Percentiles rank a stretch among this genome's conserved stretches.
phyloP scores from a whole-genome alignment of 2,113 vertebrate species.

The Corvus hawaiiensis region DNA sequence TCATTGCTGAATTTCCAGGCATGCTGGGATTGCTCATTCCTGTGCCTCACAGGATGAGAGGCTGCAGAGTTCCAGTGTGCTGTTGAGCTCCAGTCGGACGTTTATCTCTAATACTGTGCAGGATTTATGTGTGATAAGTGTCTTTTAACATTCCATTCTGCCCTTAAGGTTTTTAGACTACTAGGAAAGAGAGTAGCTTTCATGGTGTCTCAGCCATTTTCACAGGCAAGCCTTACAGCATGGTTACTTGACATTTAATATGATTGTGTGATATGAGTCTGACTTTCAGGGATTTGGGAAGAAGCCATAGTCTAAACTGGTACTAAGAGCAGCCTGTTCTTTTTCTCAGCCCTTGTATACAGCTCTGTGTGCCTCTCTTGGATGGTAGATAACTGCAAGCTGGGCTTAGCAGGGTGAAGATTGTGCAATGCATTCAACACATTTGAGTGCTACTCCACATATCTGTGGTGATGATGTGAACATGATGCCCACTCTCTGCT shows the following conservation, averaged over 20 bases:
- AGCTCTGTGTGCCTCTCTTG: background rate
- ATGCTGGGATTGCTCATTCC: background rate
- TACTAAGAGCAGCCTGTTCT: background rate
- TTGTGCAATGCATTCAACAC: background rate
- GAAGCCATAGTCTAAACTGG: slow-evolving; percentile 2
- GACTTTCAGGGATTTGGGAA: background rate
- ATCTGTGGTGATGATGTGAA: slow-evolving; percentile 28
- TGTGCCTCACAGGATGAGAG: background rate
- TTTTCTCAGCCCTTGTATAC: background rate
- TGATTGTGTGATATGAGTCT: background rate
- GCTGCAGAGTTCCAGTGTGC: background rate
- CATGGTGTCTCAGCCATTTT: background rate
- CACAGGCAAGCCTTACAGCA: background rate
- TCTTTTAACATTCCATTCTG: background rate
- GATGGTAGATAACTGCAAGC: background rate
- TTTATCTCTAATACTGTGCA: background rate
- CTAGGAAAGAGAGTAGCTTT: background rate
- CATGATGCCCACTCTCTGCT: background rate
- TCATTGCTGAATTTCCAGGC: slow-evolving; percentile 3
- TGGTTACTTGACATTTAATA: background rate
- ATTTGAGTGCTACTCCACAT: background rate
- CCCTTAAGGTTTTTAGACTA: background rate
- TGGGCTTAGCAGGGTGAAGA: background rate
- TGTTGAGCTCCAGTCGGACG: fast-evolving
- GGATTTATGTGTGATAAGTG: background rate